Evolutionary conservation across 2,888 invertebrate genomes (phyloP), one percentile per base, ranked within the genome.

Genomic region (Poecilobothrus nobilitatus): DNA sequence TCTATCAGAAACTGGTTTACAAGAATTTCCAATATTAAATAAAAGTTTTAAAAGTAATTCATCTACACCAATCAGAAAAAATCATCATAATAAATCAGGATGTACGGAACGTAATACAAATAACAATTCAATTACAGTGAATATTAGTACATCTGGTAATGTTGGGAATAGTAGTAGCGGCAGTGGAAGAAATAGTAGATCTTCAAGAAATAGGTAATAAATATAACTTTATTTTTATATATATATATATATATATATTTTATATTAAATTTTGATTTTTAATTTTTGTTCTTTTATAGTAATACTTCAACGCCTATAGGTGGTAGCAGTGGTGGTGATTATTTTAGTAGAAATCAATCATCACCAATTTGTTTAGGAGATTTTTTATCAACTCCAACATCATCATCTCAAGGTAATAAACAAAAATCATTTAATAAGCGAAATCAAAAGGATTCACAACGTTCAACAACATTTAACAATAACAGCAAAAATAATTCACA

Each of bases 21-120:
- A 37, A 18, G 9, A n/a, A 53, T 53, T 53, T n/a, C 53, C 53
- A 9, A 2, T 4, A 6, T 18, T 53, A 53, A n/a, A 53, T 53
- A 33, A 65, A 18, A 27, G 18, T 65, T 65, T 34, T n/a, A 65
- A 65, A 65, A 65, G 34, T 34, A 65, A 65, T 65, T n/a, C 65
- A 65, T 65, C 65, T 18, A 65, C 33, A 3, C 37, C 65, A n/a
- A 4, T 65, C 10, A 33, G 65, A n/a, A 65, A 65, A 65, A 5
- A 4, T 27, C 27, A 27, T 27, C 34, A 5, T 20, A 65, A 65
- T 65, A 33, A 34, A 65, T 65, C 65, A 20, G 33, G 9, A 34
- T n/a, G 33, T 65, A 37, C 15, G 15, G 61, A 20, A 18, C 37
- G 53, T 18, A n/a, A 6, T 53, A 12, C 63, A 21, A 22, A 22